Evolutionary conservation across 2,888 invertebrate genomes (phyloP).

Genomic region (Pecten maximus): DNA sequence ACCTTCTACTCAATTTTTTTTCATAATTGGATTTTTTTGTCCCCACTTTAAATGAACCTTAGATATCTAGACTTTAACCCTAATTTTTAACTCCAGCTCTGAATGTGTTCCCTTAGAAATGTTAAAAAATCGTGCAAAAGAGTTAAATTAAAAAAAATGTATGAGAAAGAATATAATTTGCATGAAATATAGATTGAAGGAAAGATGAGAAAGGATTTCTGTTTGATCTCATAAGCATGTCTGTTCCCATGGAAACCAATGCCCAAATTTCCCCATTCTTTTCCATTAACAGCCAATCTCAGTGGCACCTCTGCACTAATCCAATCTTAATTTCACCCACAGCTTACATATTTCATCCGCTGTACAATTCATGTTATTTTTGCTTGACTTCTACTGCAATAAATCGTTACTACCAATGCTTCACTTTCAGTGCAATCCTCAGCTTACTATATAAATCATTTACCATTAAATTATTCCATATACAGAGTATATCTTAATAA

Average conservation of each 20-base stretch:
- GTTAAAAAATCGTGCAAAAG: too few species aligned
- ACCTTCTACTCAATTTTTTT: background rate
- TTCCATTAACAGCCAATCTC: background rate
- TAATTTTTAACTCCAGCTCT: too few species aligned
- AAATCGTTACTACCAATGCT: background rate
- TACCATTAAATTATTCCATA: background rate
- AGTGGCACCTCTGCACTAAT: background rate
- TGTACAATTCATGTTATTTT: background rate
- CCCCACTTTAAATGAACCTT: too few species aligned
- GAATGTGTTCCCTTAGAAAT: too few species aligned
- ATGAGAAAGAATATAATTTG: too few species aligned
- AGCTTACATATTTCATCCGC: background rate
- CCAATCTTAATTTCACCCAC: background rate
- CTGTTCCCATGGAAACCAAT: background rate
- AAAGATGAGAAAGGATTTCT: background rate
- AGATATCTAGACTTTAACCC: too few species aligned
- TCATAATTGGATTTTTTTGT: too few species aligned
- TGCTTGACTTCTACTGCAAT: background rate
- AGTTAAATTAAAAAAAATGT: background rate
- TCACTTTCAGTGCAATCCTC: background rate
- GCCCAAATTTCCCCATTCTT: background rate
- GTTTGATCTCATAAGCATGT: background rate
- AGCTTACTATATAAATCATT: background rate
- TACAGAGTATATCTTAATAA: too few species aligned
- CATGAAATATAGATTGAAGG: too few species aligned